These are phyloP conservation scores for Anguilla anguilla DNA, from an alignment of 2,797 vertebrate species.

Conservation along the genomic window DNA sequence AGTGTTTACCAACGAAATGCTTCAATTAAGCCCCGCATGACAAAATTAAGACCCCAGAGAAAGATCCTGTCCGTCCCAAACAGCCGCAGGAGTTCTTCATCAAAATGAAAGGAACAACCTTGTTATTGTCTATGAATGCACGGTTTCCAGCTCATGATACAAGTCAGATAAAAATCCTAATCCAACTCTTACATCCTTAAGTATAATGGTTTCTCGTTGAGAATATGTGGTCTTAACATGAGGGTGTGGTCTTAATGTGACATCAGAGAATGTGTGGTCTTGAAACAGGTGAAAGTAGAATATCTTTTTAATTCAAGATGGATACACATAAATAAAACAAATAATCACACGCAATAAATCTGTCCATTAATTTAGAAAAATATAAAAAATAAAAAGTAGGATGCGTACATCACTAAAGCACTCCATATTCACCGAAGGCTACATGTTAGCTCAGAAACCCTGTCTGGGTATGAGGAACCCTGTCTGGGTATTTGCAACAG, in stretches of 20 bases:
- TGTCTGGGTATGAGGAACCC: background rate
- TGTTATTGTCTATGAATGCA: background rate
- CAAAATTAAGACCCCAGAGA: background rate
- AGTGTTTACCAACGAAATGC: conserved; percentile 17
- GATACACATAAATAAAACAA: background rate
- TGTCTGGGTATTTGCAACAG: background rate
- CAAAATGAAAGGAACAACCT: background rate
- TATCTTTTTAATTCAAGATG: background rate
- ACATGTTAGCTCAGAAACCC: background rate
- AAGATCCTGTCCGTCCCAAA: background rate
- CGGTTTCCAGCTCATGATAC: background rate
- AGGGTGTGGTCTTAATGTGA: background rate
- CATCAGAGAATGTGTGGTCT: background rate
- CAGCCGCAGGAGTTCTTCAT: background rate
- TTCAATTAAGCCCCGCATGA: background rate
- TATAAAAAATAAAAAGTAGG: background rate
- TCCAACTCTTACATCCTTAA: background rate
- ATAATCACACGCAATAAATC: background rate
- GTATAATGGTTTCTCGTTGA: background rate
- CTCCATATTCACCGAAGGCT: background rate
- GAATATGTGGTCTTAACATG: background rate
- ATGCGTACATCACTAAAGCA: background rate
- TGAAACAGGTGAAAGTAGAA: background rate
- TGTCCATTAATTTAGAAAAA: background rate
- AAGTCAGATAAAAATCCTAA: background rate